These are phyloP conservation scores for Taurulus bubalis DNA, from an alignment of 2,113 vertebrate genomes.

Conservation along the genomic window DNA sequence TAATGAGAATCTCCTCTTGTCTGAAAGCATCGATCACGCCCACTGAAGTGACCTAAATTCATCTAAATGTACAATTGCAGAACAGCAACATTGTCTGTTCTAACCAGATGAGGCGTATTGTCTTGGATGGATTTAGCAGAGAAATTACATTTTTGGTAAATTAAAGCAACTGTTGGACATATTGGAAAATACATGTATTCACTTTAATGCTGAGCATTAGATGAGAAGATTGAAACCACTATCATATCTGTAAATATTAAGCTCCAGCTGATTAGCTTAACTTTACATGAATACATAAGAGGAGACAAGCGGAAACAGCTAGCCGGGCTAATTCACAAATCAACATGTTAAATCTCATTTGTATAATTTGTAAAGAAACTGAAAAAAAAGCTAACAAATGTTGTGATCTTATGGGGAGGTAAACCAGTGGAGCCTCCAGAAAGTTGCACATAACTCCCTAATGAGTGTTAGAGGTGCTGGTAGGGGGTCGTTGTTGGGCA, in stretches of 20 bases:
- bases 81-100: not conserved
- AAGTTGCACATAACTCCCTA: not conserved
- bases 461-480: too few species aligned
- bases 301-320: not conserved
- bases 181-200: not conserved
- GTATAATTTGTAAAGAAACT: not conserved
- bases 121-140: not conserved
- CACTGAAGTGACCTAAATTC: constrained; percentile 5
- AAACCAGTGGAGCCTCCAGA: not conserved
- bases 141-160: not conserved
- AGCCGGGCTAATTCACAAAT: not conserved
- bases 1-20: constrained; percentile 11
- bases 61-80: constrained; percentile 5
- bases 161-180: constrained; percentile 9
- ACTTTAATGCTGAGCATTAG: not conserved
- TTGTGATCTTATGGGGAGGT: not conserved
- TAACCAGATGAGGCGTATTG: not conserved
- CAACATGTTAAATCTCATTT: not conserved
- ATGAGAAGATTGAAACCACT: not conserved
- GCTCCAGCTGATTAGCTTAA: not conserved
- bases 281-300: not conserved
- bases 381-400: not conserved
- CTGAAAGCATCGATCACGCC: constrained; percentile 18
- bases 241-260: not conserved
- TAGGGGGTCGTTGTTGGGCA: too few species aligned